Evolutionary conservation across 1,140 invertebrate genomes (phyloP).

Genomic region (Tetragonula clypearis): DNA sequence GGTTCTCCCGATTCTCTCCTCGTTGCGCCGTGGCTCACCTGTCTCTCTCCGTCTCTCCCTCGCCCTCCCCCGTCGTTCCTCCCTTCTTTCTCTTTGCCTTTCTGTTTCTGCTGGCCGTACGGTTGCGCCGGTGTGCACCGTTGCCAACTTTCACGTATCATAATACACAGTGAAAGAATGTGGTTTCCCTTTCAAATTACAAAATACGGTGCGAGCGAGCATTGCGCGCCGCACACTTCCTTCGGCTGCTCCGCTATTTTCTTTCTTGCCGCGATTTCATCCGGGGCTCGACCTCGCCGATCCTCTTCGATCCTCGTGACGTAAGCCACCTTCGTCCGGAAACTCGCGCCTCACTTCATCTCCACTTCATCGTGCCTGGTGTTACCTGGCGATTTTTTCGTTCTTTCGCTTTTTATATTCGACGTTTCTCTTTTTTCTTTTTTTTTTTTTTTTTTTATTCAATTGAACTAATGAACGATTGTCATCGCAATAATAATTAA

Average conservation of each 20-base stretch:
- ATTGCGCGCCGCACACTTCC: slow-evolving; percentile 64
- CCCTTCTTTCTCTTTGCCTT: slow-evolving; percentile 12
- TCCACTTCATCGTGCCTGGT: too few relatives aligned
- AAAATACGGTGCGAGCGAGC: slow-evolving; percentile 72
- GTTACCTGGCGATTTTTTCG: background rate
- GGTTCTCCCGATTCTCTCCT: slow-evolving; percentile 10
- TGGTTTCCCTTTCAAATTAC: slow-evolving; percentile 81
- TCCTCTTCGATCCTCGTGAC: background rate
- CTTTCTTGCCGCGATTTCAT: slow-evolving; percentile 28
- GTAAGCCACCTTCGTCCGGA: background rate
- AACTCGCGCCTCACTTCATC: background rate
- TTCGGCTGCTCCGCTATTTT: slow-evolving; percentile 61
- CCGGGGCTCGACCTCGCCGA: background rate
- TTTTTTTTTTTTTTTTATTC: too few relatives aligned
- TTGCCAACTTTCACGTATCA: slow-evolving; percentile 80
- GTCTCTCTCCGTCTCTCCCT: slow-evolving; percentile 35
- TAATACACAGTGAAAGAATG: slow-evolving; percentile 80
- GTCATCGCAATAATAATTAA: too few relatives aligned
- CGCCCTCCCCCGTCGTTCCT: background rate
- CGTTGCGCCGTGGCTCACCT: background rate
- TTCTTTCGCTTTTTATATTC: too few relatives aligned
- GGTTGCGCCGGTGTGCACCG: slow-evolving; percentile 44
- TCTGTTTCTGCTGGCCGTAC: slow-evolving; percentile 18
- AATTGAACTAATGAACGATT: too few relatives aligned
- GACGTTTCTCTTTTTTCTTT: too few relatives aligned